Conservation (phyloP, 1,140 invertebrate species). For the Zophobas morio region DNA sequence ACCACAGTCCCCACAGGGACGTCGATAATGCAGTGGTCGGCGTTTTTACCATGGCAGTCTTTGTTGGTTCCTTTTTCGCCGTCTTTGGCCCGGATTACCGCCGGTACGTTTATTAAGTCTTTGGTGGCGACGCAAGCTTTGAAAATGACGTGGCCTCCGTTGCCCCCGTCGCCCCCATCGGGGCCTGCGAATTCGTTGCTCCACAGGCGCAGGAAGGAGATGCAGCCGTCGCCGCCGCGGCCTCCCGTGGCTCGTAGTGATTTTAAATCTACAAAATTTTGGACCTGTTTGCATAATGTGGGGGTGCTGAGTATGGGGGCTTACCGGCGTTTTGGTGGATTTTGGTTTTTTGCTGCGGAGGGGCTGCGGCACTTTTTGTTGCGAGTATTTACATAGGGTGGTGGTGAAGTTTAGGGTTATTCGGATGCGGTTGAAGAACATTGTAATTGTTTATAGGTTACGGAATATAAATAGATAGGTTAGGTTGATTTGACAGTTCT, state of each 20-base stretch:
- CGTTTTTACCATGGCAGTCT: conserved; percentile 87
- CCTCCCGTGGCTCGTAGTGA: conserved; percentile 80
- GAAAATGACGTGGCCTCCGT: conserved; percentile 97
- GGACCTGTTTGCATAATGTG: conserved; percentile 65
- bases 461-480: conserved; percentile 1
- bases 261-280: conserved; percentile 80
- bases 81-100: conserved; percentile 74
- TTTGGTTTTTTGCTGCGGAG: conserved; percentile 72
- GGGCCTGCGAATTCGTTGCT: conserved; percentile 92
- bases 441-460: background rate
- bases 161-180: conserved; percentile 96
- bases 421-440: conserved; percentile 29
- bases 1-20: conserved; percentile 94
- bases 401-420: conserved; percentile 24
- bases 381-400: conserved; percentile 43
- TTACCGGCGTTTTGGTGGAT: conserved; percentile 66
- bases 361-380: conserved; percentile 63
- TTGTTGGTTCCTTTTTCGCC: conserved; percentile 84
- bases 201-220: conserved; percentile 87
- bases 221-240: conserved; percentile 92
- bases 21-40: conserved; percentile 81
- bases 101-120: conserved; percentile 80
- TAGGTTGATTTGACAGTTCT: background rate
- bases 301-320: conserved; percentile 46
- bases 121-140: conserved; percentile 78